Base-by-base conservation (phyloP, 1,140 invertebrate genomes). In the Nebria ingens region DNA sequence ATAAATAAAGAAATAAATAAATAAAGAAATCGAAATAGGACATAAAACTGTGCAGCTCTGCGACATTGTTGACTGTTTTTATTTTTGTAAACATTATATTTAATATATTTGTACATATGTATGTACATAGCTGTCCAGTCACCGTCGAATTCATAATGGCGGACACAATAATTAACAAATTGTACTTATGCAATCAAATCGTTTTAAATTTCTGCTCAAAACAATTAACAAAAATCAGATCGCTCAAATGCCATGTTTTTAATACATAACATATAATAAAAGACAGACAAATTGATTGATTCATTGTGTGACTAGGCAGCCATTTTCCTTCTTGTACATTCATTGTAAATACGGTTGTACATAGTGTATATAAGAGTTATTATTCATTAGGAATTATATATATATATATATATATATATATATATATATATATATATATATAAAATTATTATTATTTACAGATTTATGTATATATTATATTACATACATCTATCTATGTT, bases 311-410 rank as follows among this genome's bases (percentile, higher is more conserved):
- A 29, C 4, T 6, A 29, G 4, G 25, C 25, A 6, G 25, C 25
- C 4, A 29, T 6, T 29, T 29, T 13, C 25, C 13, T 13, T 13
- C 13, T 29, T 29, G 25, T 29, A 29, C 25, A 29, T 29, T 55
- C n/a, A n/a, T n/a, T 64, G 58, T 61, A 61, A 59, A 59, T 59
- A 61, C 56, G 56, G 53, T 50, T 67, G 65, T 67, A 66, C 57
- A 68, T 65, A 65, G 56, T 69, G 68, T 69, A 68, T 23, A 70
- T 67, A 69, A 68, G 66, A 70, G 66, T 62, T 65, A 64, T 61
- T 65, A 67, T 60, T n/a, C n/a, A n/a, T n/a, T 67, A 66, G 61
- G 59, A 57, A n/a, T n/a, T n/a, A 59, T 62, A 65, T 65, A 65
- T 68, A 66, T 70, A 64, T 69, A 68, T 49, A 67, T n/a, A n/a